These are phyloP conservation scores for Pedicia rivosa DNA, from an alignment of 2,888 invertebrate species.

Conservation along the genomic window DNA sequence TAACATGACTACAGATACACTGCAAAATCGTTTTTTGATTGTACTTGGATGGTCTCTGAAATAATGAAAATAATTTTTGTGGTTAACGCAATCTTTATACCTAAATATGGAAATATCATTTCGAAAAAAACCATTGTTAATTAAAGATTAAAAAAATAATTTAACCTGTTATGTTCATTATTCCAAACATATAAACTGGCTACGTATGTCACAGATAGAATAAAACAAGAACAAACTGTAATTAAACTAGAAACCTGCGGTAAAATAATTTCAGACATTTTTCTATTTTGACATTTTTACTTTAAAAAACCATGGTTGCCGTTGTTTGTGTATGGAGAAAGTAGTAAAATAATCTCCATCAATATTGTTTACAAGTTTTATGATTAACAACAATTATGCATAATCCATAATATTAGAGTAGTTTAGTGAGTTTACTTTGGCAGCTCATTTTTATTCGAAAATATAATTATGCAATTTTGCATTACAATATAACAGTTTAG, in stretches of 20 bases:
- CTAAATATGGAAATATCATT: not conserved
- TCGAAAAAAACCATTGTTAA: not conserved
- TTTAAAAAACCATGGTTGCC: not conserved
- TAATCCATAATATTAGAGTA: not conserved
- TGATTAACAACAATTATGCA: not conserved
- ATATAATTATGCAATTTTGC: no score
- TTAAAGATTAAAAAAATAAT: not conserved
- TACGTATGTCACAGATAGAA: conserved; percentile 65
- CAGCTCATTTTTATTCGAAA: no score
- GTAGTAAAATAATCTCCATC: not conserved
- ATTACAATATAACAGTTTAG: no score
- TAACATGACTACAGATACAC: conserved; percentile 67
- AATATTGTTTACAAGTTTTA: not conserved
- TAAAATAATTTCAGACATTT: conserved; percentile 1
- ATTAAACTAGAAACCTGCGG: conserved; percentile 33
- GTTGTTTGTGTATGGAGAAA: not conserved
- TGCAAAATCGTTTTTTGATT: conserved; percentile 74
- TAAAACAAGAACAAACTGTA: conserved; percentile 56
- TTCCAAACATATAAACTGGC: conserved; percentile 81
- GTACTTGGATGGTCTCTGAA: conserved; percentile 73
- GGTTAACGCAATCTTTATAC: not conserved
- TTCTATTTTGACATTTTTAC: conserved; percentile 6
- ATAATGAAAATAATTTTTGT: conserved; percentile 7
- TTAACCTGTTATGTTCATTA: conserved; percentile 54
- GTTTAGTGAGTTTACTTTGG: conserved; percentile 5